A percentile compares a stretch with the other conserved stretches of the same genome.
These are phyloP conservation scores for Aphidius colemani DNA, from an alignment of 2,888 invertebrate genomes.

Conservation along the genomic window DNA sequence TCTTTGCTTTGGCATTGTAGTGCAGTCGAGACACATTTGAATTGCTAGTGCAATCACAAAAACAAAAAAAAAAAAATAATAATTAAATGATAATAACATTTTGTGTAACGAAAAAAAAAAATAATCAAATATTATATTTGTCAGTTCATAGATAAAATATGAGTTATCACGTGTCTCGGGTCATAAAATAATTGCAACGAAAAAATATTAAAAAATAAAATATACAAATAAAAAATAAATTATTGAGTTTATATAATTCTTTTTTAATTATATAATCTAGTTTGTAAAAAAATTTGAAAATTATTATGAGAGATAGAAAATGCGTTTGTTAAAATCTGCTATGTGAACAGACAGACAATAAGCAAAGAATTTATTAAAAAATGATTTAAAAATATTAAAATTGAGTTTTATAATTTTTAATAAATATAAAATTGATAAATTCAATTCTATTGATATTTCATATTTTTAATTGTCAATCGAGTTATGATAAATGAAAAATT, in stretches of 20 bases:
- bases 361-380: constrained; percentile 45
- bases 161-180: constrained; percentile 9
- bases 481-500: background rate
- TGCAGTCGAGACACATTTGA: constrained; percentile 43
- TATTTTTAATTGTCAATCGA: constrained; percentile 6
- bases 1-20: too few species aligned
- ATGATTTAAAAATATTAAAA: constrained; percentile 10
- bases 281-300: background rate
- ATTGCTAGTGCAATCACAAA: constrained; percentile 55
- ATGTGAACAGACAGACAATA: constrained; percentile 60
- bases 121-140: constrained; percentile 16
- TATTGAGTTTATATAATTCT: background rate
- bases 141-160: constrained; percentile 1
- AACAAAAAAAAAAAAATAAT: background rate
- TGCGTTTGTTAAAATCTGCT: constrained; percentile 42
- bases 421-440: background rate
- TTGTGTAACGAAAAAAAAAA: constrained; percentile 18
- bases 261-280: background rate
- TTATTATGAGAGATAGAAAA: constrained; percentile 19
- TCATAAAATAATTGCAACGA: constrained; percentile 19
- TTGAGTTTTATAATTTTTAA: background rate
- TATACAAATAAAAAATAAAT: background rate
- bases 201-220: constrained; percentile 12
- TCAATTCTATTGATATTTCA: background rate
- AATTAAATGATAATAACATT: constrained; percentile 18